Base-by-base conservation (phyloP, 2,113 vertebrate species). In the Toxotes jaculatrix region DNA sequence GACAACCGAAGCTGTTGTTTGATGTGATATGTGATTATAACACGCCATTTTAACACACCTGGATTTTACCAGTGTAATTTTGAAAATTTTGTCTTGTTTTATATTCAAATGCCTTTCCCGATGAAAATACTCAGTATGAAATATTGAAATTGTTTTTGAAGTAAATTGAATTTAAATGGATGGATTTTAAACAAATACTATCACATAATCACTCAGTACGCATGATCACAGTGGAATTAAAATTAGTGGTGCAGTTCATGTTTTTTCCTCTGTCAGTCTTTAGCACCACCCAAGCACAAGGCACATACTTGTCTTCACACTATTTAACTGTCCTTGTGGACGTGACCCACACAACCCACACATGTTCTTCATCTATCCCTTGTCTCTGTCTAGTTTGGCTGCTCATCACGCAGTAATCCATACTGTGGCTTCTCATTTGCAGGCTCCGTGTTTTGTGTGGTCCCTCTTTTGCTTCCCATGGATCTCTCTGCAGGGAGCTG, bases 391-490 rank as follows among this genome's bases (percentile, higher is more conserved):
- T 63, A 65, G 34, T 86, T 87, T 85, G 80, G 73, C 74, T 64
- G 71, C 84, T 89, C 82, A 67, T 82, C 87, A 74, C 16, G n/a
- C 77, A 74, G 43, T 40, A 65, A 78, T 89, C 79, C 72, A 78
- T 82, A 87, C 69, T 51, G 79, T 77, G 78, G 66, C 84, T 82
- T 87, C 85, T 87, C 82, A 91, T 93, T 91, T 89, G 71, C 83
- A 79, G 74, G 60, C 80, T 79, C 49, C 1, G 75, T 85, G 83
- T 91, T 91, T 88, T 88, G 86, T 83, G 83, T 89, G 87, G 83
- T 89, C 85, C 83, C 88, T 86, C 86, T 87, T 82, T 87, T 85
- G 80, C 64, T 49, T 87, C 85, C 84, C 77, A 77, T 66, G 57
- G 85, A 83, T 90, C 79, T 87, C 87, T 84, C 89, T 67, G 81